These are phyloP conservation scores for Podarcis raffonei DNA, from an alignment of 2,113 vertebrate species.

Conservation along the genomic window DNA sequence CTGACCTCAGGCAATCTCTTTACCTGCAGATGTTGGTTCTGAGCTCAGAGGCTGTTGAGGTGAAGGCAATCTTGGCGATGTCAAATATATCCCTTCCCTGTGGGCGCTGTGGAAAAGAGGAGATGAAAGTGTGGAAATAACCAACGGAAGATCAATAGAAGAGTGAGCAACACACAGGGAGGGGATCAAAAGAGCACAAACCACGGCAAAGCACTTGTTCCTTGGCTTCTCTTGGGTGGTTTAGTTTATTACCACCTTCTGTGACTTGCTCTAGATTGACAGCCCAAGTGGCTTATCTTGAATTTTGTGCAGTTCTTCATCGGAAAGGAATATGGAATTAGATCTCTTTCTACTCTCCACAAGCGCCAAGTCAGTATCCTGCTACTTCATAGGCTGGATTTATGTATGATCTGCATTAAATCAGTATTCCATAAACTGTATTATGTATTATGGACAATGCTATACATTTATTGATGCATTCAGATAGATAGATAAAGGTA, in stretches of 20 bases:
- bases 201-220: neutral
- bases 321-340: neutral
- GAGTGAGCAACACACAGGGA: neutral
- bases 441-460: neutral
- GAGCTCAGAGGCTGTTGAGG: neutral
- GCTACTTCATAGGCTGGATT: neutral
- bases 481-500: too few relatives aligned
- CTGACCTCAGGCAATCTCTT: neutral
- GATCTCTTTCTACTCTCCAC: neutral
- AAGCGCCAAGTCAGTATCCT: neutral
- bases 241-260: neutral
- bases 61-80: neutral
- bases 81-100: neutral
- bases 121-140: neutral
- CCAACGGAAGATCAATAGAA: neutral
- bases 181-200: neutral
- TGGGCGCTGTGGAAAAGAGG: neutral
- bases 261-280: neutral
- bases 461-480: neutral
- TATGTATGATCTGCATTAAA: neutral
- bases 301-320: neutral
- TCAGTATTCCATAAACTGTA: neutral
- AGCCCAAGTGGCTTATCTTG: neutral
- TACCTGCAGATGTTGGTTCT: neutral
- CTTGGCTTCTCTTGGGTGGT: neutral